Evolutionary conservation across 2,888 invertebrate species (phyloP).

Genomic region (Megaustenia siamemsis): DNA sequence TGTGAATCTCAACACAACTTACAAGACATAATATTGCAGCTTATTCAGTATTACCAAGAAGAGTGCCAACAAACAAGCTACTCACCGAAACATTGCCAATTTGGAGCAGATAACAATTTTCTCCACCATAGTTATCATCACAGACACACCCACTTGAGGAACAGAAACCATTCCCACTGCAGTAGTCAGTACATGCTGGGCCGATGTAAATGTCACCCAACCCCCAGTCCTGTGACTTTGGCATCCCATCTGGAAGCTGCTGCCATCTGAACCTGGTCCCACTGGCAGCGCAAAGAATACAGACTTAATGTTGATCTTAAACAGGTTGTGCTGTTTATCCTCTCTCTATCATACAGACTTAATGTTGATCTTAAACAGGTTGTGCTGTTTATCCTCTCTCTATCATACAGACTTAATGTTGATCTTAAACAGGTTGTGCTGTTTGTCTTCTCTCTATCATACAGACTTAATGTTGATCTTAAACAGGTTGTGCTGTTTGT

Average conservation of each 20-base stretch:
- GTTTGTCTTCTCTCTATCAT: no score
- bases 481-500: no score
- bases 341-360: no score
- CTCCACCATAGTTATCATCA: slow-evolving; percentile 72
- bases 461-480: no score
- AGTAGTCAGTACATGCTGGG: slow-evolving; percentile 76
- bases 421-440: no score
- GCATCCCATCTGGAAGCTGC: slow-evolving; percentile 66
- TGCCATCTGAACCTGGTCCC: slow-evolving; percentile 78
- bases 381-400: no score
- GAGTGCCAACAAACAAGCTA: not conserved
- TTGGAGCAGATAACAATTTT: slow-evolving; percentile 60
- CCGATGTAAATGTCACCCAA: slow-evolving; percentile 80
- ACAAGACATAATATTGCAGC: no score
- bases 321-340: no score
- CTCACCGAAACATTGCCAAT: not conserved
- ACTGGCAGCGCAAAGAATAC: slow-evolving; percentile 59
- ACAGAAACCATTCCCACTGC: slow-evolving; percentile 80
- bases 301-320: not conserved
- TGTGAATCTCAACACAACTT: no score
- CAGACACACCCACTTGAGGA: slow-evolving; percentile 70
- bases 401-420: no score
- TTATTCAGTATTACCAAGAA: no score
- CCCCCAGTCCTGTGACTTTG: slow-evolving; percentile 73
- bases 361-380: no score